Percentiles rank a stretch among this genome's conserved stretches.
Evolutionary conservation across 2,113 vertebrate species (phyloP).

Genomic region (western clawed frog (Xenopus tropicalis)): UCB_Xtro_10.0 CM004443.2:176143001-176143500

Average conservation of each 20-base stretch:
- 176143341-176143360: slow-evolving; percentile 98
- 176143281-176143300: slow-evolving; percentile 95
- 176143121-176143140: slow-evolving; percentile 60
- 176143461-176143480: too few species aligned
- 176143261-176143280: slow-evolving; percentile 97
- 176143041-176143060: too few species aligned
- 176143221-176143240: slow-evolving; percentile 84
- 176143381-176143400: slow-evolving; percentile 86
- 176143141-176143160: slow-evolving; percentile 86
- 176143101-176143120: too few species aligned
- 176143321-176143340: slow-evolving; percentile 89
- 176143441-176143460: too few species aligned
- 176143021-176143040: too few species aligned
- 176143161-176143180: slow-evolving; percentile 75
- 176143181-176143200: slow-evolving; percentile 79
- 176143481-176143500: too few species aligned
- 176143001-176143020: too few species aligned
- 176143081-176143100: too few species aligned
- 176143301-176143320: slow-evolving; percentile 92
- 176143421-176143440: neutral
- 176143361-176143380: slow-evolving; percentile 94
- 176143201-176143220: slow-evolving; percentile 65
- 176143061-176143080: too few species aligned
- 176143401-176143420: slow-evolving; percentile 54
- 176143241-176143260: slow-evolving; percentile 95